phyloP scores from a whole-genome alignment of 2,888 invertebrate genomes.

The Archips crataeganus region DNA sequence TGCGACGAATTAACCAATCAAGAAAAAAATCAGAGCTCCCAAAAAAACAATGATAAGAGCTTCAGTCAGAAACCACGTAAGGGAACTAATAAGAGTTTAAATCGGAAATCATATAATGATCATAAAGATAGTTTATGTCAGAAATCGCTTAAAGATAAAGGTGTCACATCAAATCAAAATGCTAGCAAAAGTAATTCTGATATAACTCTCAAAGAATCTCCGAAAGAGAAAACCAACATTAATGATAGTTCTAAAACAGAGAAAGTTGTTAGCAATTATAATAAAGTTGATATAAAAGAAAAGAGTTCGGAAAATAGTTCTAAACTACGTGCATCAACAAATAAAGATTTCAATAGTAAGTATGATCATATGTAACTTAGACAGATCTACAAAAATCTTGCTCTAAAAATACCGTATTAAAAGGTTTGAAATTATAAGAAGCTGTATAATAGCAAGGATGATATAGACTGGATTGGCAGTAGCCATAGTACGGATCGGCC shows the following conservation, averaged over 20 bases:
- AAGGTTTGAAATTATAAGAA: neutral
- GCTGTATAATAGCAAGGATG: neutral
- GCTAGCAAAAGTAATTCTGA: constrained; percentile 44
- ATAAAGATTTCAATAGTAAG: constrained; percentile 12
- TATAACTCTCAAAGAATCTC: constrained; percentile 38
- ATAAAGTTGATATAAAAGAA: constrained; percentile 35
- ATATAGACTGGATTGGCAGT: no score
- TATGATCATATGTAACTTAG: neutral
- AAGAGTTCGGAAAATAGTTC: constrained; percentile 46
- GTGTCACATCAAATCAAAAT: constrained; percentile 43
- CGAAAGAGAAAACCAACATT: constrained; percentile 38
- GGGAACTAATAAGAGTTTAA: neutral
- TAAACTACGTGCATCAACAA: neutral
- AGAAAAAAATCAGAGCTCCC: constrained; percentile 46
- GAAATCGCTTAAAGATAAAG: constrained; percentile 48
- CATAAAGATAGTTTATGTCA: constrained; percentile 52
- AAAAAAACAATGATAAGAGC: neutral
- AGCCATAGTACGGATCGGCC: no score
- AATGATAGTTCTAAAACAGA: constrained; percentile 11
- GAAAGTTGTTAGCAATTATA: constrained; percentile 7
- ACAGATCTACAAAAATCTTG: neutral
- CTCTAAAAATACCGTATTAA: neutral
- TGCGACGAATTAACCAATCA: constrained; percentile 46
- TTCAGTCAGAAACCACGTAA: neutral
- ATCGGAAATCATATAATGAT: neutral